Conservation (phyloP, 92 coral and sea anemone genomes). For the Epizoanthus ramosus region DNA sequence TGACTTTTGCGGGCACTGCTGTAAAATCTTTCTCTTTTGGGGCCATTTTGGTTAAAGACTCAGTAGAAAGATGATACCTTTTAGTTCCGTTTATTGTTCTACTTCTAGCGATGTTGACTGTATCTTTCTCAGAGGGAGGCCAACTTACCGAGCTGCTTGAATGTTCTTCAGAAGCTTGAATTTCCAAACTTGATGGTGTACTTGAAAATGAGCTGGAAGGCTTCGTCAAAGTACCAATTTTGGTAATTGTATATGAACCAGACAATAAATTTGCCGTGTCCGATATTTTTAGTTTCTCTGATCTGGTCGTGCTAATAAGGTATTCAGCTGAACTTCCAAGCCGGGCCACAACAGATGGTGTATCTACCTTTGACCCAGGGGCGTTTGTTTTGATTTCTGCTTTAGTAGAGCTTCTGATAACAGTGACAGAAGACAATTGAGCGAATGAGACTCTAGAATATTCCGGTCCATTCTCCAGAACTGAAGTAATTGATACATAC, state of each 20-base stretch:
- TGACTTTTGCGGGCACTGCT: background rate
- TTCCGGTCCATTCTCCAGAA: background rate
- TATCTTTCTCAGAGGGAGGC: background rate
- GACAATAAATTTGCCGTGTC: background rate
- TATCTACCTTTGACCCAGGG: background rate
- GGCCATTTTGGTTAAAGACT: background rate
- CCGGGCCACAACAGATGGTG: background rate
- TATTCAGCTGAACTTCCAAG: background rate
- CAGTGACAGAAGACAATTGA: background rate
- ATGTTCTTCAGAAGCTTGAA: background rate
- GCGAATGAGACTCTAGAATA: slow-evolving; percentile 2
- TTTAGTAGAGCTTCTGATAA: background rate
- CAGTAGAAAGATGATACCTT: background rate
- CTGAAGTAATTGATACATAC: background rate
- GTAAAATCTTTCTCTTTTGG: background rate
- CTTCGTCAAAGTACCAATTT: background rate
- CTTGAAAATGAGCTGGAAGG: too few species aligned
- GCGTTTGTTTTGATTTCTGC: background rate
- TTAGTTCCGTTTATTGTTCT: too few species aligned
- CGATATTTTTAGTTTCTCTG: slow-evolving; percentile 9
- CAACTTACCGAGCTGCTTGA: background rate
- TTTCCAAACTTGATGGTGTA: background rate
- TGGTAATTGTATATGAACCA: background rate
- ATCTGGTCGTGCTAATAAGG: background rate
- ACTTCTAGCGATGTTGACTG: background rate